phyloP scores from a whole-genome alignment of 2,113 vertebrate species.

The Trinectes maculatus region DNA sequence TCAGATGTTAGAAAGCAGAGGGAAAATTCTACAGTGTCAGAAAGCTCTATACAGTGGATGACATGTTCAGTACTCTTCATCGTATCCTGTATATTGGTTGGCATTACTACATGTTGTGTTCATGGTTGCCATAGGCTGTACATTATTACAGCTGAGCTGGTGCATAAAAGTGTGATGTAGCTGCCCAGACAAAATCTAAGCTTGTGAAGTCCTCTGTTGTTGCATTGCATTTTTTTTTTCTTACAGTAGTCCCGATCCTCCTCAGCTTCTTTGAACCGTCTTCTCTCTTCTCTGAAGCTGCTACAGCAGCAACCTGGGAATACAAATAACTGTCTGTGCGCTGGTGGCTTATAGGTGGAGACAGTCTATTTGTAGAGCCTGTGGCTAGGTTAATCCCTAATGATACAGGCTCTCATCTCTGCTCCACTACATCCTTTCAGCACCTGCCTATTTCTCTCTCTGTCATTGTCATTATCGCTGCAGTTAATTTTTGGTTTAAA shows the following conservation, averaged over 20 bases:
- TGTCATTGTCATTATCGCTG: slow-evolving; percentile 56
- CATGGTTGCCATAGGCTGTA: neutral
- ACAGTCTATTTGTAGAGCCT: slow-evolving; percentile 79
- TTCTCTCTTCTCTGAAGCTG: slow-evolving; percentile 59
- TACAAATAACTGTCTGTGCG: slow-evolving; percentile 73
- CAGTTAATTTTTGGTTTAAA: slow-evolving; percentile 39
- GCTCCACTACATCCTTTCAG: slow-evolving; percentile 55
- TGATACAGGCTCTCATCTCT: slow-evolving; percentile 70
- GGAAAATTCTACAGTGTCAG: too few species aligned
- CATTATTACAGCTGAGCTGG: slow-evolving; percentile 8
- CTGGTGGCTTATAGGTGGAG: slow-evolving; percentile 77
- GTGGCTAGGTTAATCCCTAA: slow-evolving; percentile 81
- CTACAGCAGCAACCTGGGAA: slow-evolving; percentile 75
- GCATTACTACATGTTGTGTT: neutral
- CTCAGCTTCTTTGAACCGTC: slow-evolving; percentile 67
- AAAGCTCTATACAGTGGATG: too few species aligned
- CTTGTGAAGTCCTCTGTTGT: slow-evolving; percentile 49
- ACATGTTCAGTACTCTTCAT: too few species aligned
- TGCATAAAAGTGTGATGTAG: slow-evolving; percentile 25
- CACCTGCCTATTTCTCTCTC: slow-evolving; percentile 65
- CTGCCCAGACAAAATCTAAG: slow-evolving; percentile 11
- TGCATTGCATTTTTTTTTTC: slow-evolving; percentile 63
- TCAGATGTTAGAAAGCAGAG: too few species aligned
- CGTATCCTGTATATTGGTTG: neutral
- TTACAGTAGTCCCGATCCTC: slow-evolving; percentile 50